Evolutionary conservation across 2,113 vertebrate species (phyloP).

Genomic region (Apodemus speciosus): DNA sequence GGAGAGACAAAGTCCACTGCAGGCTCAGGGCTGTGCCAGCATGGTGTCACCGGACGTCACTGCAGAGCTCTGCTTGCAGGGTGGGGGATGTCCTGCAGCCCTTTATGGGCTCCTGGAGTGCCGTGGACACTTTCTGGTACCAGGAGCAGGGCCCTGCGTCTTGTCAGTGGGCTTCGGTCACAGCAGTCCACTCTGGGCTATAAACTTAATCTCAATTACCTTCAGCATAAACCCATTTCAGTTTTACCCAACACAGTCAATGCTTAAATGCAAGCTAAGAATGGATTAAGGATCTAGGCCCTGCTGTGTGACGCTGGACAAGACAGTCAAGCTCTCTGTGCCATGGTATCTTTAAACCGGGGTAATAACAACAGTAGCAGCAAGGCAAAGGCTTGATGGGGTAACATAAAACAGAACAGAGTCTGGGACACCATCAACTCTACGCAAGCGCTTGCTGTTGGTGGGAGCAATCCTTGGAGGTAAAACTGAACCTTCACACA

Average conservation of each 20-base stretch:
- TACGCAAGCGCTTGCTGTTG: not conserved
- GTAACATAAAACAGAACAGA: not conserved
- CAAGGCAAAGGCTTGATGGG: not conserved
- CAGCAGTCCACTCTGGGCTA: not conserved
- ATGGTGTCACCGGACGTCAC: not conserved
- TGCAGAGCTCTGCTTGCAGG: not conserved
- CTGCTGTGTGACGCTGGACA: not conserved
- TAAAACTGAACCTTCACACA: not conserved
- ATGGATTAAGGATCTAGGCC: not conserved
- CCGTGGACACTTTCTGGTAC: not conserved
- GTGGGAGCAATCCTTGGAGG: fast-evolving
- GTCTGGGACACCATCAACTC: not conserved
- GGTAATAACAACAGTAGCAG: not conserved
- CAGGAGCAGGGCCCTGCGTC: not conserved
- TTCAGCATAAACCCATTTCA: not conserved
- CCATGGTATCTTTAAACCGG: not conserved
- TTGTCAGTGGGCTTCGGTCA: not conserved
- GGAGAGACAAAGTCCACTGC: too few species aligned
- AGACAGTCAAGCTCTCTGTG: not conserved
- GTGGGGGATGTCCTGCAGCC: fast-evolving
- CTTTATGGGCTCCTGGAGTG: not conserved
- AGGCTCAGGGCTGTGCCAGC: not conserved
- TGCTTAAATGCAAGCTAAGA: not conserved
- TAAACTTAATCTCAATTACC: not conserved
- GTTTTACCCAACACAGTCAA: not conserved